These are phyloP conservation scores for Rhopalosiphum maidis DNA, from an alignment of 1,140 invertebrate species.

Conservation along the genomic window DNA sequence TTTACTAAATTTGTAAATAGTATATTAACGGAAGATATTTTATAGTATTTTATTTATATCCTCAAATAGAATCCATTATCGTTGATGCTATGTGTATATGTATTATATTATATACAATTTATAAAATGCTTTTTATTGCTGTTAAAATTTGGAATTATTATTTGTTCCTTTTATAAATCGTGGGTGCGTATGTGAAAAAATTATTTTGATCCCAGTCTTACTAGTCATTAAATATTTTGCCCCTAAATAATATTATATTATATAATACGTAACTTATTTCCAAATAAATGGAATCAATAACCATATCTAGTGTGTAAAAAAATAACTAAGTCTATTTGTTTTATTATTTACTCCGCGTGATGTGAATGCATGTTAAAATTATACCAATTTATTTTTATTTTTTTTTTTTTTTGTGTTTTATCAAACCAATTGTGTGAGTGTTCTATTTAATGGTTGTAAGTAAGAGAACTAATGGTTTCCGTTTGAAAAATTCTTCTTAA, in stretches of 20 bases:
- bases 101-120: background rate
- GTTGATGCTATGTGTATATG: background rate
- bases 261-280: slow-evolving; percentile 22
- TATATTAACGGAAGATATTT: slow-evolving; percentile 41
- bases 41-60: slow-evolving; percentile 11
- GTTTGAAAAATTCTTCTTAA: background rate
- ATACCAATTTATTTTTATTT: slow-evolving; percentile 26
- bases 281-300: slow-evolving; percentile 18
- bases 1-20: slow-evolving; percentile 53
- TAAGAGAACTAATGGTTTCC: slow-evolving; percentile 19
- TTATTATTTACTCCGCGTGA: background rate
- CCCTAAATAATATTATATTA: slow-evolving; percentile 25
- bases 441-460: slow-evolving; percentile 21
- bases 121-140: background rate
- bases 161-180: slow-evolving; percentile 35
- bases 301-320: background rate
- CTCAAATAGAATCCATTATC: background rate
- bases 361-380: background rate
- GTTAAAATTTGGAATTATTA: slow-evolving; percentile 33
- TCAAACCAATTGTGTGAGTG: slow-evolving; percentile 11
- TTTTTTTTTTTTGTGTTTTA: background rate
- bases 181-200: slow-evolving; percentile 31
- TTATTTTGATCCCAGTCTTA: slow-evolving; percentile 48
- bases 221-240: slow-evolving; percentile 53
- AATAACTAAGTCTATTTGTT: slow-evolving; percentile 31